A percentile compares a stretch with the other conserved stretches of the same genome.
These are phyloP conservation scores for Pluvialis apricaria DNA, from an alignment of 2,113 vertebrate species.

Conservation along the genomic window DNA sequence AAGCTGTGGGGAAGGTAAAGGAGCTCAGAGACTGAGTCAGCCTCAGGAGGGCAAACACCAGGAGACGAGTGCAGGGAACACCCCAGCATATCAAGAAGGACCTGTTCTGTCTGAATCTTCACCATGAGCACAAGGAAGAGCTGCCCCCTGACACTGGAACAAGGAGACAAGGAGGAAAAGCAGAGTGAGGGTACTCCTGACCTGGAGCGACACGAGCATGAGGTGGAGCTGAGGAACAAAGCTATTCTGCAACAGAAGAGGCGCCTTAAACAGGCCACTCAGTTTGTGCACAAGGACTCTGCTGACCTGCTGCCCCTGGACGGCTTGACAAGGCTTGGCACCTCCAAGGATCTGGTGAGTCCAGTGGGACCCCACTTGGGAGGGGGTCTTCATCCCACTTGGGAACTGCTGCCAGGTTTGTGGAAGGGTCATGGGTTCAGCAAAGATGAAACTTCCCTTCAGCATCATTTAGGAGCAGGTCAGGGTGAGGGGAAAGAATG, in stretches of 20 bases:
- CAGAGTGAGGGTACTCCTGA: slow-evolving; percentile 15
- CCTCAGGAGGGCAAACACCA: background rate
- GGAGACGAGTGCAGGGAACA: background rate
- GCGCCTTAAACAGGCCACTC: slow-evolving; percentile 90
- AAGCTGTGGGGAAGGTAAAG: background rate
- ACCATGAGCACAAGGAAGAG: slow-evolving; percentile 40
- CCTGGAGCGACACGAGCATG: slow-evolving; percentile 71
- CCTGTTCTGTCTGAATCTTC: background rate
- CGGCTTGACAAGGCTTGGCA: slow-evolving; percentile 89
- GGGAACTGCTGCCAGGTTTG: background rate
- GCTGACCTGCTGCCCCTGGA: slow-evolving; percentile 96
- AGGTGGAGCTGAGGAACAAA: slow-evolving; percentile 82
- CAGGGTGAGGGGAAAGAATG: background rate
- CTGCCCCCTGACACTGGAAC: background rate
- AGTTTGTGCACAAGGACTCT: slow-evolving; percentile 95
- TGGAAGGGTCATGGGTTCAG: background rate
- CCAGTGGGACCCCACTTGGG: background rate
- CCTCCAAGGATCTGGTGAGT: slow-evolving; percentile 95
- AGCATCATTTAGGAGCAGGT: background rate
- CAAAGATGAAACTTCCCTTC: background rate
- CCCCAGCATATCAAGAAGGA: background rate
- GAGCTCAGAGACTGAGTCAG: slow-evolving; percentile 56
- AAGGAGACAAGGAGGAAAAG: background rate
- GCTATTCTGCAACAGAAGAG: slow-evolving; percentile 90
- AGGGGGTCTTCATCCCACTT: background rate